Conservation (phyloP, 2,797 vertebrate genomes). For the Pempheris klunzingeri region DNA sequence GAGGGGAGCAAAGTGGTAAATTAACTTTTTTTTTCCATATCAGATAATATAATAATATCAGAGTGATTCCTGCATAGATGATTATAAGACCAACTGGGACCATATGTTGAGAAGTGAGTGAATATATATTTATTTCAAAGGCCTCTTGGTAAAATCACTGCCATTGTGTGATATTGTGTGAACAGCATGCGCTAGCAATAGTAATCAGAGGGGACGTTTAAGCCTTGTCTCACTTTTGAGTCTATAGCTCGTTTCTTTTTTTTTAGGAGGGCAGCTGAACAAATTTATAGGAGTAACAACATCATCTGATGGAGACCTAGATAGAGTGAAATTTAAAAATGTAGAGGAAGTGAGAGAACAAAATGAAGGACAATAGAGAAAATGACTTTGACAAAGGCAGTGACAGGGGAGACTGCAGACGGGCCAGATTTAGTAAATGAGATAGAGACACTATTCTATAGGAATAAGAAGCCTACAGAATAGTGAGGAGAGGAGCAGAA, state of each 20-base stretch:
- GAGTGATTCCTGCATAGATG: neutral
- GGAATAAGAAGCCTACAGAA: constrained; percentile 44
- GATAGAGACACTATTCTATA: constrained; percentile 18
- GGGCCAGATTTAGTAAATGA: constrained; percentile 57
- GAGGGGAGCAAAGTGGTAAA: neutral
- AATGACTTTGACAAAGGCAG: constrained; percentile 44
- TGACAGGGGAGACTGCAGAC: constrained; percentile 44
- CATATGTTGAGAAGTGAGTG: neutral
- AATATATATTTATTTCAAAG: neutral
- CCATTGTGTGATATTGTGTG: neutral
- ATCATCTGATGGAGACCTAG: constrained; percentile 8
- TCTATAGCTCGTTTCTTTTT: neutral
- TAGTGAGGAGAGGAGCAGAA: constrained; percentile 57
- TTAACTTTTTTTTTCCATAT: neutral
- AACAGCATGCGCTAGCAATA: neutral
- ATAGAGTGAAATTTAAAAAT: constrained; percentile 10
- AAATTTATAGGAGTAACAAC: constrained; percentile 10
- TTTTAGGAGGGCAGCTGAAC: neutral
- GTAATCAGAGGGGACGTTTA: neutral
- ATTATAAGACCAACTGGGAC: neutral
- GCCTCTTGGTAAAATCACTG: neutral
- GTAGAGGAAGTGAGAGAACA: constrained; percentile 1
- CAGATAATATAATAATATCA: constrained; percentile 1
- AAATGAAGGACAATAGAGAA: constrained; percentile 23
- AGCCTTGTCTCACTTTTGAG: constrained; percentile 5